A percentile compares a stretch with the other conserved stretches of the same genome.
Conservation (phyloP, 2,797 vertebrate genomes). For the Enoplosus armatus region DNA sequence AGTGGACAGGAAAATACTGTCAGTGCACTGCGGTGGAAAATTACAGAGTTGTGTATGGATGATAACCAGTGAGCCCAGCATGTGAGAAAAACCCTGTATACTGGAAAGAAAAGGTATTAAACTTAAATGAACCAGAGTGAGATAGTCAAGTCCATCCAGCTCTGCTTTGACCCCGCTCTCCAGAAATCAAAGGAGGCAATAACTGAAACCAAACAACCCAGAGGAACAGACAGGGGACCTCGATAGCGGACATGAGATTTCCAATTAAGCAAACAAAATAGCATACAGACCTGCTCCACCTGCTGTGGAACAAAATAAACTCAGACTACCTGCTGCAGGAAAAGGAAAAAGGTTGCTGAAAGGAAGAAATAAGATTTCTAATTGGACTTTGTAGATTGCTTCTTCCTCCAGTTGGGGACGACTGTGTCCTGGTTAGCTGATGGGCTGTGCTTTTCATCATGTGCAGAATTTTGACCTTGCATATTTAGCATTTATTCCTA, state of each 20-base stretch:
- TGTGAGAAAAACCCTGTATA: too few species aligned
- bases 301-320: slow-evolving; percentile 20
- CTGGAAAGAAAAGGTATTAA: background rate
- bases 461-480: background rate
- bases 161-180: background rate
- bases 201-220: slow-evolving; percentile 20
- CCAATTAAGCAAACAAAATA: slow-evolving; percentile 45
- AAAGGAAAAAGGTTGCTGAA: background rate
- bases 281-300: slow-evolving; percentile 3
- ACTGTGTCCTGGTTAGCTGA: slow-evolving; percentile 1
- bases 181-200: background rate
- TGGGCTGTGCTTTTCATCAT: background rate
- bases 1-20: background rate
- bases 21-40: background rate
- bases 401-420: slow-evolving; percentile 8
- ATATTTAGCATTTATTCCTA: background rate
- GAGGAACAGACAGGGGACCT: background rate
- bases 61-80: background rate
- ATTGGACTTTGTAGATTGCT: slow-evolving; percentile 16
- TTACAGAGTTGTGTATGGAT: background rate
- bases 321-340: slow-evolving; percentile 5
- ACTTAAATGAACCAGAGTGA: background rate
- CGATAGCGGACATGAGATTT: slow-evolving; percentile 8
- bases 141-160: background rate
- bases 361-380: background rate